Evolutionary conservation across 2,888 invertebrate species (phyloP), one percentile per base, ranked within the genome.

Genomic region (Ormyrus rosae): DNA sequence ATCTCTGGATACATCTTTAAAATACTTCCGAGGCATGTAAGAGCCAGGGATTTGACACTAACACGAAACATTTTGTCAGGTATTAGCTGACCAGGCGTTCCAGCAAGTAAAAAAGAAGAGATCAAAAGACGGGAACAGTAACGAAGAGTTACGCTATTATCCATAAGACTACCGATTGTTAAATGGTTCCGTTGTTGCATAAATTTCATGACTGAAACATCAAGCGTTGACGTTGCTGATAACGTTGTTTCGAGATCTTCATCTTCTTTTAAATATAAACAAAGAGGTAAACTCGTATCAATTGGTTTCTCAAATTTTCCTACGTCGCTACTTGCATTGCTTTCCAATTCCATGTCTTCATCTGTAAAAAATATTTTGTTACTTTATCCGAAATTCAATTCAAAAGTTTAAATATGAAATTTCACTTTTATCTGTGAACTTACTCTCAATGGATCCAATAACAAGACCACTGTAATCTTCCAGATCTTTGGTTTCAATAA

Each of bases 21-120:
- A 74, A 96, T 94, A 84, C 95, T 94, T 0, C 95, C 94, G 45
- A 98, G 90, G 88, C 97, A 97, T 74, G 94, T 94, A 34, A 98
- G 89, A 0, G 98, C 96, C 56, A 98, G 93, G 7, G 96, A 95
- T 91, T 98, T 98, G 0, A 98, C 96, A 79, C 98, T 98, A 51
- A 99, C 97, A 55, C 98, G 93, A 55, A 96, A 95, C 45, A 92
- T 92, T 89, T 94, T 93, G 88, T 98, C 98, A 2, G 95, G 91
- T 83, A 96, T 94, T 68, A 95, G 88, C 4, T 92, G 92, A 6
- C 94, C 93, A 50, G 91, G 89, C 70, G 86, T 83, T 81, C 96
- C 96, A 11, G 94, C 92, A 50, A 97, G 90, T 46, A 97, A 91
- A 89, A 96, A 97, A 78, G 94, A 93, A 9, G 95, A 94, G 13